Base-by-base conservation (phyloP, 2,797 vertebrate species). In the Propithecus deckenii region DNA sequence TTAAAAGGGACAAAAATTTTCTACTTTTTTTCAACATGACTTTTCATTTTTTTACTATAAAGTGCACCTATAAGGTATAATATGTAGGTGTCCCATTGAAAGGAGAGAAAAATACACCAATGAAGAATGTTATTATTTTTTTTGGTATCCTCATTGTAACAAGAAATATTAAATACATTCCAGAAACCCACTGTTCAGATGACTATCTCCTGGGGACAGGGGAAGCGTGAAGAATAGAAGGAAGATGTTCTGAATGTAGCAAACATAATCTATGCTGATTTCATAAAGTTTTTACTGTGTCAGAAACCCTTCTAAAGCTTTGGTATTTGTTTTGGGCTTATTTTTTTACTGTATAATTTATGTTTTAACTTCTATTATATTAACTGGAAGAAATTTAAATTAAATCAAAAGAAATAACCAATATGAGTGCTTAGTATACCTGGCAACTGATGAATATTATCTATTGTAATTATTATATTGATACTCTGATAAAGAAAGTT, bases 371-470 rank as follows among this genome's bases (percentile, higher is more conserved):
- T 93, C 63, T 43, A 84, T 84, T 88, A 95, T 46, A 84, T 84
- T 88, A 95, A 95, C 59, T 76, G 86, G 48, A 59, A 94, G 35
- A 85, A 78, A 94, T 55, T 30, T 76, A 83, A 92, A 38, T 57
- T 61, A 52, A 90, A 85, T 78, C 30, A 79, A 94, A 89, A 84
- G 50, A 76, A 52, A 63, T 95, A 72, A 81, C 25, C 28, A 72
- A 63, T 25, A 83, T 38, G n/a, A 94, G 11, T 55, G 11, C 20
- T 76, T 83, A 81, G 55, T 23, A 89, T 25, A 50, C n/a, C n/a
- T 95, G 25, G 46, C 18, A 95, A 67, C 12, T 91, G 69, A 85
- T 96, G 30, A 96, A 65, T 91, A 91, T 59, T 63, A 88, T 38
- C 41, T 55, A 72, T 71, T 96, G 55, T 35, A 92, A 89, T 96